A percentile compares a stretch with the other conserved stretches of the same genome.
phyloP scores from a whole-genome alignment of 2,797 vertebrate species.

The Lagocephalus sceleratus region DNA sequence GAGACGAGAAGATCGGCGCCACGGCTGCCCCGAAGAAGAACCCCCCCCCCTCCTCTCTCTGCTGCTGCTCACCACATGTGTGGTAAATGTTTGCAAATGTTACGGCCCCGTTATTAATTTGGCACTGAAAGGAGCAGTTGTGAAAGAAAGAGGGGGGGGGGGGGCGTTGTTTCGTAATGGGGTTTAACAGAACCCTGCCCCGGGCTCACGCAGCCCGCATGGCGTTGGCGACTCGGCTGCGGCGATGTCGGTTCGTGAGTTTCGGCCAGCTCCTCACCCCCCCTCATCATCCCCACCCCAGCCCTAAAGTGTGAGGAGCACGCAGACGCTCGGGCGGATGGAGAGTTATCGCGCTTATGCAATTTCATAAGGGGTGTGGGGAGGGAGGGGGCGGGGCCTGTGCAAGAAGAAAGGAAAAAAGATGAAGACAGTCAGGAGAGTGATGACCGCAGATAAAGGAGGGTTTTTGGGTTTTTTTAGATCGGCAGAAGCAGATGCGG shows the following conservation, averaged over 20 bases:
- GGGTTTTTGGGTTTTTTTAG: conserved; percentile 10
- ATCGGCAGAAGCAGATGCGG: not conserved
- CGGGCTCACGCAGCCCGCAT: no score
- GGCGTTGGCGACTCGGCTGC: no score
- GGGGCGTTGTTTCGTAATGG: conserved; percentile 50
- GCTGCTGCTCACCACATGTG: conserved; percentile 1
- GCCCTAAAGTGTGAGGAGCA: no score
- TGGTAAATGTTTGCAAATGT: conserved; percentile 15
- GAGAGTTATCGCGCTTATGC: conserved; percentile 42
- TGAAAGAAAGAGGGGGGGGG: no score
- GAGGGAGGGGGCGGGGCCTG: not conserved
- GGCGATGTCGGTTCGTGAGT: conserved; percentile 33
- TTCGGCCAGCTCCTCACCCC: no score
- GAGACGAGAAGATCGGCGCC: conserved; percentile 4
- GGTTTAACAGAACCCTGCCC: conserved; percentile 35
- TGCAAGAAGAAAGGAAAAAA: conserved; percentile 30
- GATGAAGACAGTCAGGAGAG: conserved; percentile 1
- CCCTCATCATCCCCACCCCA: no score
- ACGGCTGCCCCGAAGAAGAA: not conserved
- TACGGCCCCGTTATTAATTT: conserved; percentile 32
- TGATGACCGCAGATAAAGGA: conserved; percentile 2
- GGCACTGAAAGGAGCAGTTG: conserved; percentile 36
- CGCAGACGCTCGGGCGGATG: conserved; percentile 38
- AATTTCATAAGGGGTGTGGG: conserved; percentile 44
- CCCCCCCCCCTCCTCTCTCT: not conserved